A percentile compares a stretch with the other conserved stretches of the same genome.
These are phyloP conservation scores for Ageneiosus marmoratus DNA, from an alignment of 2,113 vertebrate species.

Conservation along the genomic window DNA sequence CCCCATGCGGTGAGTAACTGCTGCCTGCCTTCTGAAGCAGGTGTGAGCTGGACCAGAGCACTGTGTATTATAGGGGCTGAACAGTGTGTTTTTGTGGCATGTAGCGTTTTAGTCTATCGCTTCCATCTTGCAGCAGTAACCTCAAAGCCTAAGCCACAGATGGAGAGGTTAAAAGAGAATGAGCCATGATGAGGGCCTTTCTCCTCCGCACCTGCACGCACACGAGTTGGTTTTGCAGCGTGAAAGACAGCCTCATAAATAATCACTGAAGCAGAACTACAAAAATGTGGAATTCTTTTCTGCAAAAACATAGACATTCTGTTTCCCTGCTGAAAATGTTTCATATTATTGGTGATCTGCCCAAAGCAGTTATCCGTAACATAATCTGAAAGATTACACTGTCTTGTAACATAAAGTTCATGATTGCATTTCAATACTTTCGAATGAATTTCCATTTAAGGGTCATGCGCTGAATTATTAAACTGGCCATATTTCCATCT, in stretches of 20 bases:
- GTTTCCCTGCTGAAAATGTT: not conserved
- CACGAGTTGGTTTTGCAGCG: not conserved
- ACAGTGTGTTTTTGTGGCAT: slow-evolving; percentile 37
- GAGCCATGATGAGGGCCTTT: slow-evolving; percentile 40
- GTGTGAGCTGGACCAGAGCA: slow-evolving; percentile 56
- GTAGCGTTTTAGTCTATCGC: slow-evolving; percentile 32
- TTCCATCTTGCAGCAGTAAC: slow-evolving; percentile 35
- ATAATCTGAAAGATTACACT: slow-evolving; percentile 17
- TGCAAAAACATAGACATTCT: slow-evolving; percentile 3
- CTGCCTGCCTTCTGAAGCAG: slow-evolving; percentile 53
- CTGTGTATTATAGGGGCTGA: slow-evolving; percentile 30
- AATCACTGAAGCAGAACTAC: slow-evolving; percentile 33
- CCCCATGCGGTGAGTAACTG: slow-evolving; percentile 42
- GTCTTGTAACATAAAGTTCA: not conserved
- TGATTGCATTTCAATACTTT: slow-evolving; percentile 23
- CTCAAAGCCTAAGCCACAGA: slow-evolving; percentile 51
- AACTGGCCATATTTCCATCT: slow-evolving; percentile 30
- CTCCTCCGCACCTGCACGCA: slow-evolving; percentile 30
- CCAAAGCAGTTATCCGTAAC: slow-evolving; percentile 18
- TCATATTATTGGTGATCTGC: slow-evolving; percentile 1
- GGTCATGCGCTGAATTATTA: not conserved
- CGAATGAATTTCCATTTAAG: not conserved
- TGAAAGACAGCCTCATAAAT: slow-evolving; percentile 39
- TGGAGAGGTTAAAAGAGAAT: slow-evolving; percentile 46
- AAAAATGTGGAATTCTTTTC: slow-evolving; percentile 19